Base-by-base conservation (phyloP, 2,113 vertebrate species). In the Nycticryphes semicollaris region DNA sequence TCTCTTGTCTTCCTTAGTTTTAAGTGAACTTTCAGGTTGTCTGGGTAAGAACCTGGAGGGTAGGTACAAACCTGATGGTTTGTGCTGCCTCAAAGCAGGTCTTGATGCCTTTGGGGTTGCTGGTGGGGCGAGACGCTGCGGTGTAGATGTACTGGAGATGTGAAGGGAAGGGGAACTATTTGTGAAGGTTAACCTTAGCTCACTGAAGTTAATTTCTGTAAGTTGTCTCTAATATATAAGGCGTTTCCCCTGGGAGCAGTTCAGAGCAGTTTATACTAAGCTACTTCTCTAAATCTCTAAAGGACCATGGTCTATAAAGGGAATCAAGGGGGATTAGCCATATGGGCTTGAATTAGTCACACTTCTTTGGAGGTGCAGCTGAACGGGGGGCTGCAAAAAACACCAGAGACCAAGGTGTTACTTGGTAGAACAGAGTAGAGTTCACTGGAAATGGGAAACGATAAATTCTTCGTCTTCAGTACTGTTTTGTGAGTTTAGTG, bases 261-360 rank as follows among this genome's bases (percentile, higher is more conserved):
- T 87, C 59, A 84, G 93, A 96, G 81, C 73, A 91, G 84, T 93
- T 96, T 89, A 96, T 72, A 21, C 81, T 96, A 97, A 97, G 95
- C 96, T 96, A 64, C 95, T 96, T 96, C 93, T 94, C 56, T 97
- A 95, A 96, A 93, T 93, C 94, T 96, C 87, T 89, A 25, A 94
- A 94, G 87, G 81, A 94, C 60, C 48, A 56, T 1, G 64, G 77
- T 47, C 96, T 97, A 91, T 94, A 94, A 96, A 89, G 84, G 87
- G 94, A 89, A 75, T 60, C 48, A 84, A 64, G 93, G 93, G 63
- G 87, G 95, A 96, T 97, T 96, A 96, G 81, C 91, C 94, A 93
- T 75, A 95, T 96, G 95, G 95, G 43, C 57, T 85, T 89, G 69
- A 94, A 62, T 96, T 95, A 95, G 77, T 72, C 11, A 68, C 80